These are phyloP conservation scores for Nannoperca australis DNA, from an alignment of 2,797 vertebrate genomes.

Conservation along the genomic window DNA sequence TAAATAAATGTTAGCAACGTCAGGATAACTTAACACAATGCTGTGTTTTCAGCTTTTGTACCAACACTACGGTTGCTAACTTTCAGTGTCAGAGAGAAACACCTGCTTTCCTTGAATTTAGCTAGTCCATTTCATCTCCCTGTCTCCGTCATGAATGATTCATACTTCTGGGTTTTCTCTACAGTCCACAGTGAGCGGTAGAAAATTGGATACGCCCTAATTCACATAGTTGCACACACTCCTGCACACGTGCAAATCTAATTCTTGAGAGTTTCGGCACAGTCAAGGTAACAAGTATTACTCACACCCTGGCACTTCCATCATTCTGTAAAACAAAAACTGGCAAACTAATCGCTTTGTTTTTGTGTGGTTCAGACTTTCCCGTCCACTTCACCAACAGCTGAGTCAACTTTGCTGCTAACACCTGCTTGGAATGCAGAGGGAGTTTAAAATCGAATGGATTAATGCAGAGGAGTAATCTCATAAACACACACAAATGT, in stretches of 20 bases:
- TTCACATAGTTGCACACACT: constrained; percentile 47
- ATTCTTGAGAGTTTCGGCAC: constrained; percentile 22
- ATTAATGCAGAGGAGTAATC: constrained; percentile 29
- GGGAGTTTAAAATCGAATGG: constrained; percentile 29
- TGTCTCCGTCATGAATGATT: constrained; percentile 64
- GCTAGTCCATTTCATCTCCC: constrained; percentile 21
- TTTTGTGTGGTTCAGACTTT: constrained; percentile 29
- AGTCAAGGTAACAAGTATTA: constrained; percentile 40
- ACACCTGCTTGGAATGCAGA: constrained; percentile 39
- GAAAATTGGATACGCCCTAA: constrained; percentile 61
- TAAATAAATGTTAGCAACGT: not conserved
- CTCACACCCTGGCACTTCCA: constrained; percentile 41
- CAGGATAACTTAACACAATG: not conserved
- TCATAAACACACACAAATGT: constrained; percentile 29
- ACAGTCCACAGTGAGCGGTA: constrained; percentile 24
- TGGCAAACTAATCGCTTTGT: constrained; percentile 34
- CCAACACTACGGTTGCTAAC: not conserved
- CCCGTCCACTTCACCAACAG: constrained; percentile 11
- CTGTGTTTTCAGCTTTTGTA: not conserved
- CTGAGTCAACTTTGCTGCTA: constrained; percentile 45
- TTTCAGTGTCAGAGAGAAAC: constrained; percentile 15
- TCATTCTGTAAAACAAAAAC: constrained; percentile 41
- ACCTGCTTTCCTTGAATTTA: constrained; percentile 38
- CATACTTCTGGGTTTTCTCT: constrained; percentile 43
- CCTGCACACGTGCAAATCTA: constrained; percentile 23